These are phyloP conservation scores for Candoia aspera DNA, from an alignment of 2,113 vertebrate species.

Conservation along the genomic window DNA sequence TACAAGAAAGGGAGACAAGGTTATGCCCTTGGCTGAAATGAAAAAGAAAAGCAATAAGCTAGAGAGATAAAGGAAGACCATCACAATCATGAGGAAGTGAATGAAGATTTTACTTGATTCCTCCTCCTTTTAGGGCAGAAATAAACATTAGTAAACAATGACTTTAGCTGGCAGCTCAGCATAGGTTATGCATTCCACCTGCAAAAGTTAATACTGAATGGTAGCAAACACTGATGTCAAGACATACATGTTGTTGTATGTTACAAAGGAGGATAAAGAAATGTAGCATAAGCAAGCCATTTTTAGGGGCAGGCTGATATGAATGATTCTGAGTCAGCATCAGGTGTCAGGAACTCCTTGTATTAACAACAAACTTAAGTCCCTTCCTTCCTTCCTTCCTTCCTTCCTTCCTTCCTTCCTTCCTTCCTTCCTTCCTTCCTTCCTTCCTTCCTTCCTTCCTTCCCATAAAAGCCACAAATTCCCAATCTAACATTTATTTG, in stretches of 20 bases:
- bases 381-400: not conserved
- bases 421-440: not conserved
- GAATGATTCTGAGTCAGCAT: not conserved
- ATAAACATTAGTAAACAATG: not conserved
- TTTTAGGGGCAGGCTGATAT: not conserved
- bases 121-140: not conserved
- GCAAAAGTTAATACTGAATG: not conserved
- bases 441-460: not conserved
- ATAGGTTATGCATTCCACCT: not conserved
- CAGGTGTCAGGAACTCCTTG: not conserved
- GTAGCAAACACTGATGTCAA: not conserved
- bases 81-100: not conserved
- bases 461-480: not conserved
- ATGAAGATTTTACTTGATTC: not conserved
- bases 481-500: not conserved
- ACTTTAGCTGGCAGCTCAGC: not conserved
- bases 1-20: not conserved
- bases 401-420: not conserved
- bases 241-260: not conserved
- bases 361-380: not conserved
- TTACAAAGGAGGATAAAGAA: not conserved
- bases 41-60: slow-evolving; percentile 3
- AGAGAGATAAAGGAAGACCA: not conserved
- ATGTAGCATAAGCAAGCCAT: not conserved
- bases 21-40: not conserved